Percentiles rank a stretch among this genome's conserved stretches.
Evolutionary conservation across 2,113 vertebrate genomes (phyloP).

Genomic region (Parotia lawesii): DNA sequence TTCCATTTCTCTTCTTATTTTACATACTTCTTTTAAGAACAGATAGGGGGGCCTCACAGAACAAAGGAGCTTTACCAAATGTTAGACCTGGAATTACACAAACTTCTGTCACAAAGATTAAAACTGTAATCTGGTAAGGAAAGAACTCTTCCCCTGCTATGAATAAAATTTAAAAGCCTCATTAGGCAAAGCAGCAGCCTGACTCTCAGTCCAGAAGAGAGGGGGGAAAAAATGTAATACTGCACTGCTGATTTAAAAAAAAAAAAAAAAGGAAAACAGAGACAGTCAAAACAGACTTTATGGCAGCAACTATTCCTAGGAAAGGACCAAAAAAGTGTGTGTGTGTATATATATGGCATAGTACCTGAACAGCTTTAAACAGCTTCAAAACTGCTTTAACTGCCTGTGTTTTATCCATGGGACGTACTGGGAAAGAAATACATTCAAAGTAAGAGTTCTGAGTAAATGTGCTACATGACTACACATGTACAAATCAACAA

Average conservation of each 20-base stretch:
- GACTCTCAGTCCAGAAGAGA: neutral
- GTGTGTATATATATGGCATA: neutral
- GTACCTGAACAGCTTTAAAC: neutral
- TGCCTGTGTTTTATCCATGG: neutral
- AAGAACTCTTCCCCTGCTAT: neutral
- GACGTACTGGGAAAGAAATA: conserved; percentile 15
- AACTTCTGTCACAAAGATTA: conserved; percentile 1
- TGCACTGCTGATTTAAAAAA: neutral
- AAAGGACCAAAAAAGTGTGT: neutral
- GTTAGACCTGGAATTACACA: neutral
- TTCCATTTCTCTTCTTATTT: neutral
- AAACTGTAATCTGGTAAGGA: neutral
- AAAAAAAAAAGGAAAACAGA: neutral
- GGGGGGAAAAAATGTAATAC: neutral
- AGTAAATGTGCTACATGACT: neutral
- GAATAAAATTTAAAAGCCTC: neutral
- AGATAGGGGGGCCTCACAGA: neutral
- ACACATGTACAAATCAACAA: neutral
- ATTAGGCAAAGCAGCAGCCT: conserved; percentile 23
- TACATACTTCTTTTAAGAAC: neutral
- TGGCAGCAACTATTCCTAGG: neutral
- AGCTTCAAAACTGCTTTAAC: neutral
- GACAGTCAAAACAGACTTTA: neutral
- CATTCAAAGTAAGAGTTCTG: conserved; percentile 17
- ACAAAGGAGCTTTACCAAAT: neutral